A percentile compares a stretch with the other conserved stretches of the same genome.
Evolutionary conservation across 2,888 invertebrate species (phyloP).

Genomic region (Caenorhabditis panamensis): DNA sequence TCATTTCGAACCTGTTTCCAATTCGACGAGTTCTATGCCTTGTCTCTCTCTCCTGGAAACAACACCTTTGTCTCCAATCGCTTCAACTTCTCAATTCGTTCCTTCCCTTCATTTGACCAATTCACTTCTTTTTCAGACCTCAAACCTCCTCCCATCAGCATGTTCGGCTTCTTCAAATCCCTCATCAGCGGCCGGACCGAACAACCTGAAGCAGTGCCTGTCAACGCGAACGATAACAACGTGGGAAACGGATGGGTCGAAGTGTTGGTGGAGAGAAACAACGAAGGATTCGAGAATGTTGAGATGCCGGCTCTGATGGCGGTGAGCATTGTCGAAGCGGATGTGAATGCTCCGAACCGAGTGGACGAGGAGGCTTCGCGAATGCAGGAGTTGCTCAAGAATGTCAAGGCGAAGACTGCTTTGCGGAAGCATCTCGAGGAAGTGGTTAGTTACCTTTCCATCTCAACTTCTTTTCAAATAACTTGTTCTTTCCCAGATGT

Average conservation of each 20-base stretch:
- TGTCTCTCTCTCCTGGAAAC: background rate
- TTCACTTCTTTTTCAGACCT: conserved; percentile 13
- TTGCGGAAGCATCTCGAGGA: conserved; percentile 28
- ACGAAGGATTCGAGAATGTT: background rate
- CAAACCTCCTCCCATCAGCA: conserved; percentile 6
- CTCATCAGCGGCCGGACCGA: background rate
- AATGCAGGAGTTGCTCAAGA: conserved; percentile 6
- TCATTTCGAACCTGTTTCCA: conserved; percentile 1
- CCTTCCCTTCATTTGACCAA: background rate
- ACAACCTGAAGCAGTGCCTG: background rate
- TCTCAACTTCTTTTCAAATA: background rate
- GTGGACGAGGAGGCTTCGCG: conserved; percentile 20
- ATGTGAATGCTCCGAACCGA: too few species aligned
- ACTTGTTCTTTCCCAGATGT: conserved; percentile 24
- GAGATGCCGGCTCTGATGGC: conserved; percentile 2
- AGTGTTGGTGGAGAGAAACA: too few species aligned
- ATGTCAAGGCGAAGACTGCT: conserved; percentile 18
- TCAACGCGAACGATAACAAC: background rate
- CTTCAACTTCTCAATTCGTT: background rate
- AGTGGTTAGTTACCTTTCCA: conserved; percentile 13
- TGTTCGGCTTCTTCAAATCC: conserved; percentile 4
- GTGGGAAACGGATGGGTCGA: conserved; percentile 33
- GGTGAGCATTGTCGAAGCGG: background rate
- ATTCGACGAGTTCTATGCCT: background rate
- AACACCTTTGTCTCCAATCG: background rate